phyloP scores from a whole-genome alignment of 1,140 invertebrate species.

The Meteorus sp. region DNA sequence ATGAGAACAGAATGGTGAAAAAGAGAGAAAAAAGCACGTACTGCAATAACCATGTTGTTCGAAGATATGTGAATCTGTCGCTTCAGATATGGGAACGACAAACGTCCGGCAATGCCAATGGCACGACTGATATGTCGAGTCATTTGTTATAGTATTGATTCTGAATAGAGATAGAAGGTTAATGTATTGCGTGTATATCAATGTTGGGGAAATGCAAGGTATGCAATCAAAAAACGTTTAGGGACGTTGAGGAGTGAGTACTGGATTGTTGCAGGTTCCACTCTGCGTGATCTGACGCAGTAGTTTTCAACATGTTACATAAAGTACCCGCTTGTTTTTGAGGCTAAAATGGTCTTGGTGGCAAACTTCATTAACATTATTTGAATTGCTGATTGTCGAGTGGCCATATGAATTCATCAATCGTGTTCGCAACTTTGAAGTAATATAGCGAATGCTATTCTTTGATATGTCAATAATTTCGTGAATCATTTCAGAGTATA shows the following conservation, averaged over 20 bases:
- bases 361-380: too few relatives aligned
- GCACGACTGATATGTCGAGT: slow-evolving; percentile 31
- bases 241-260: neutral
- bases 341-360: too few relatives aligned
- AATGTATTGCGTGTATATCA: neutral
- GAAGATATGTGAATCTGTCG: slow-evolving; percentile 41
- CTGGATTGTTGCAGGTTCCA: neutral
- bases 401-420: too few relatives aligned
- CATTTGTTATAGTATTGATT: slow-evolving; percentile 24
- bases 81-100: slow-evolving; percentile 32
- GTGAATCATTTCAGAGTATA: too few relatives aligned
- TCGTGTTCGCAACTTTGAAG: too few relatives aligned
- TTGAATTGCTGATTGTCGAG: too few relatives aligned
- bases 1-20: neutral
- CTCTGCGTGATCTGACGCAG: slow-evolving; percentile 12
- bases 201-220: neutral
- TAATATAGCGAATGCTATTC: too few relatives aligned
- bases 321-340: slow-evolving; percentile 6
- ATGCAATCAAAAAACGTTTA: neutral
- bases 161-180: neutral
- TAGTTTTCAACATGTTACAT: slow-evolving; percentile 1
- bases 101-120: slow-evolving; percentile 27
- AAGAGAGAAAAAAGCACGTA: slow-evolving; percentile 34
- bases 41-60: slow-evolving; percentile 52
- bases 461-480: too few relatives aligned